Evolutionary conservation across 2,888 invertebrate genomes (phyloP).

Genomic region (Salpingus planirostris): DNA sequence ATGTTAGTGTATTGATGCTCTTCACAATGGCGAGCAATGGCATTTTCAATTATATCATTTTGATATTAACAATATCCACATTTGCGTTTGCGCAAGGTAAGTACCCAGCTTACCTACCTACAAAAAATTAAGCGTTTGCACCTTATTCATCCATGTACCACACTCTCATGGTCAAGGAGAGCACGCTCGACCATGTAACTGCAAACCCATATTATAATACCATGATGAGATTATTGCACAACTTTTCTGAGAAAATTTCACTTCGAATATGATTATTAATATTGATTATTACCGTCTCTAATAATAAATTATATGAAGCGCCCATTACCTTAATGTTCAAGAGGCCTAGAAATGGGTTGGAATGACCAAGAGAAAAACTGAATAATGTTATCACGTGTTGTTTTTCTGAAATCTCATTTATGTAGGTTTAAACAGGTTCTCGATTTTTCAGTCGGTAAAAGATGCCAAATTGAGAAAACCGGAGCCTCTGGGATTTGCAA

Average conservation of each 20-base stretch:
- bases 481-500: slow-evolving; percentile 26
- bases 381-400: too few species aligned
- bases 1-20: slow-evolving; percentile 17
- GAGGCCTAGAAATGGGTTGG: too few species aligned
- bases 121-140: slow-evolving; percentile 1
- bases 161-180: slow-evolving; percentile 12
- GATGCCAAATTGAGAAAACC: slow-evolving; percentile 22
- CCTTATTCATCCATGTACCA: slow-evolving; percentile 8
- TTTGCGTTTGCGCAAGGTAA: slow-evolving; percentile 19
- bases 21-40: slow-evolving; percentile 13
- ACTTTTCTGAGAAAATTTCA: too few species aligned
- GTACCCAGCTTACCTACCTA: slow-evolving; percentile 8
- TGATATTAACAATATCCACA: slow-evolving; percentile 9
- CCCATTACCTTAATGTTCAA: too few species aligned
- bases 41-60: slow-evolving; percentile 10
- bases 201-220: too few species aligned
- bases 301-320: too few species aligned
- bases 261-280: too few species aligned
- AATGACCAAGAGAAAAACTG: too few species aligned
- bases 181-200: slow-evolving; percentile 1
- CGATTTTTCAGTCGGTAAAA: slow-evolving; percentile 28
- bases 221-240: too few species aligned
- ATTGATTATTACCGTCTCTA: too few species aligned
- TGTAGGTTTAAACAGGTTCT: too few species aligned
- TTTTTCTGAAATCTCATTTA: too few species aligned